phyloP scores from a whole-genome alignment of 2,888 invertebrate species.

The Drosophila hawaiiensis region DNA sequence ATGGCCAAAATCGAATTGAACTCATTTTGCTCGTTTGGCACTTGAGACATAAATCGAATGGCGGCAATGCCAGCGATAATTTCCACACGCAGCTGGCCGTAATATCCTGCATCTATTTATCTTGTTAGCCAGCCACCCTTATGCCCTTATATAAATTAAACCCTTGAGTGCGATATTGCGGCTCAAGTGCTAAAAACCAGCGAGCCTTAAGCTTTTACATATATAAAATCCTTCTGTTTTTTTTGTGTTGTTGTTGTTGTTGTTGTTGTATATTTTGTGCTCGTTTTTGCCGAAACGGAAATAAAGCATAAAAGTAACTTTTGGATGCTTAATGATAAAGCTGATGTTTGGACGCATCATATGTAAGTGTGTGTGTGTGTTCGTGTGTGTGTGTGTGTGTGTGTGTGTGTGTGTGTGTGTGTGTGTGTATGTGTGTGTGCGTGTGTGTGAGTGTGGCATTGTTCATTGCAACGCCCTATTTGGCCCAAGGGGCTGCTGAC shows the following conservation, averaged over 20 bases:
- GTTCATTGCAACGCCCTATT: slow-evolving; percentile 52
- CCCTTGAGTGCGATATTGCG: slow-evolving; percentile 78
- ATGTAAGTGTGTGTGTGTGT: slow-evolving; percentile 13
- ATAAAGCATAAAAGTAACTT: slow-evolving; percentile 79
- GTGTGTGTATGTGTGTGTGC: slow-evolving; percentile 2
- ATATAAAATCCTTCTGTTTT: background rate
- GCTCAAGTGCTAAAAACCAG: slow-evolving; percentile 67
- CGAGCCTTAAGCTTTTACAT: slow-evolving; percentile 65
- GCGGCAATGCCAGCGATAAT: slow-evolving; percentile 62
- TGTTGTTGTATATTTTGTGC: slow-evolving; percentile 5
- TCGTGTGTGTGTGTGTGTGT: slow-evolving; percentile 12
- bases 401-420: background rate
- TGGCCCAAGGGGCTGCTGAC: slow-evolving; percentile 33
- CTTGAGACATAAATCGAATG: slow-evolving; percentile 73
- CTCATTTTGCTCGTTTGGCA: slow-evolving; percentile 52
- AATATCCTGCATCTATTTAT: slow-evolving; percentile 79
- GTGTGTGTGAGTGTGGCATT: slow-evolving; percentile 36
- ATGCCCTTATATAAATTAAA: slow-evolving; percentile 61
- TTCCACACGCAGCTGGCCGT: slow-evolving; percentile 66
- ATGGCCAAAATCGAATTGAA: slow-evolving; percentile 21
- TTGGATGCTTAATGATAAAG: slow-evolving; percentile 77
- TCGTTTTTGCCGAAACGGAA: slow-evolving; percentile 60
- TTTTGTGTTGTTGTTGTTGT: slow-evolving; percentile 6
- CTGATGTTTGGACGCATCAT: slow-evolving; percentile 45
- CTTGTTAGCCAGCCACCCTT: slow-evolving; percentile 53